Conservation (phyloP, 2,113 vertebrate species). For the Rhizomys pruinosus region DNA sequence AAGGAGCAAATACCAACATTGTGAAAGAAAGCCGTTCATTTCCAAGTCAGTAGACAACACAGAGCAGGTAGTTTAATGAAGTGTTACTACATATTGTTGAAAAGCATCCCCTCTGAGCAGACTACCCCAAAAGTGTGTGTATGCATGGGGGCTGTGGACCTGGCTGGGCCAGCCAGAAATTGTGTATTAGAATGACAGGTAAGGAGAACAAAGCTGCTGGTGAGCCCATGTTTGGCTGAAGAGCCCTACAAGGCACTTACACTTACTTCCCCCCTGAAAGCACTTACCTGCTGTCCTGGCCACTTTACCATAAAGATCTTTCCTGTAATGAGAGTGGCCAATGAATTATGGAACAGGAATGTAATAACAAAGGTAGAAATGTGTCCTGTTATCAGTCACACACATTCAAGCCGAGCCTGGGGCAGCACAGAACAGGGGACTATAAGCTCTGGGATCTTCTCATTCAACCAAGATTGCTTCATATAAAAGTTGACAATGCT, state of each 20-base stretch:
- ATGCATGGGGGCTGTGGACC: background rate
- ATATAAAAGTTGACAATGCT: conserved; percentile 99
- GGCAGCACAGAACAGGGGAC: conserved; percentile 84
- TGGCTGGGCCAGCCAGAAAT: background rate
- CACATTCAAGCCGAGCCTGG: conserved; percentile 86
- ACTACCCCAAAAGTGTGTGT: background rate
- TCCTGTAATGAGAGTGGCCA: conserved; percentile 84
- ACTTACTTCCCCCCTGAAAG: conserved; percentile 59
- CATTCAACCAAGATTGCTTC: conserved; percentile 99
- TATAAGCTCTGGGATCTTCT: conserved; percentile 92
- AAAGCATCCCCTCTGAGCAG: background rate
- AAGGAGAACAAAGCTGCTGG: background rate
- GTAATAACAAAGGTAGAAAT: conserved; percentile 86
- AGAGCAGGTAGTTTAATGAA: background rate
- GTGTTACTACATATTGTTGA: background rate
- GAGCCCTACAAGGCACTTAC: conserved; percentile 14
- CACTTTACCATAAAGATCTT: conserved; percentile 80
- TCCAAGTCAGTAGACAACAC: background rate
- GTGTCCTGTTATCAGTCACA: conserved; percentile 89
- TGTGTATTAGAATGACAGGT: background rate
- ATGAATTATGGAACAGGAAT: conserved; percentile 86
- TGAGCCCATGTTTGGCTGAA: background rate
- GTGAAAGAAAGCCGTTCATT: background rate
- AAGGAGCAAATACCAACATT: background rate
- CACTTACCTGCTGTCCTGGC: conserved; percentile 82